Base-by-base conservation (phyloP, 2,113 vertebrate species). In the Syngnathoides biaculeatus region DNA sequence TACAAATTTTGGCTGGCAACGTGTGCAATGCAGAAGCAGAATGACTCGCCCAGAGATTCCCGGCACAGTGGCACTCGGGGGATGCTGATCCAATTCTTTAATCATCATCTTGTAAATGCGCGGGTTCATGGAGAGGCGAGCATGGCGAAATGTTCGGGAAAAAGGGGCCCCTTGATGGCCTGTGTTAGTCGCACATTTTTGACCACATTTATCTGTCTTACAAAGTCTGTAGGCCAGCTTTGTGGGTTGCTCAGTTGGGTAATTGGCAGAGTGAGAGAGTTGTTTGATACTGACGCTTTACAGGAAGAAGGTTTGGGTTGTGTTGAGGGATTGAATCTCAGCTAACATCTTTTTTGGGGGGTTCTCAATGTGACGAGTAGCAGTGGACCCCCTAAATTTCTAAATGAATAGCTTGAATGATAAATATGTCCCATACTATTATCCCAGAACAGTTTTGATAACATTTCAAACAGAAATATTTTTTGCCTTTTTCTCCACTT, bases 1-100 rank as follows among this genome's bases (percentile, higher is more conserved):
- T 64, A 59, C 67, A 81, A 74, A 77, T 77, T 65, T 67, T 40
- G 27, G 56, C 56, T 30, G 67, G 43, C 67, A 59, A 43, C 50
- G 11, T 26, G 22, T 26, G 52, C 22, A 26, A 12, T 59, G 48
- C 40, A 8, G 40, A 67, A 59, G 57, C 42, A 10, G 35, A 45
- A 24, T 26, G 30, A 58, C 48, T 68, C 66, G n/a, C 39, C 30
- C 68, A 78, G 56, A 65, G 63, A 62, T 47, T 62, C 67, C 68
- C 27, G 2, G 39, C 55, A 52, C 26, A 57, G 55, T 3, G 26
- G 55, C 56, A 56, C 59, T 67, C n/a, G 1, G 61, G 56, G 65
- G 62, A 77, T 20, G n/a, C 43, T 48, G 52, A 69, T 42, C 50
- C 63, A 2, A 19, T 53, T 64, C 40, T 57, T 59, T 61, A 55